Conservation (phyloP, 1,140 invertebrate species). For the Psilanteris sp. region DNA sequence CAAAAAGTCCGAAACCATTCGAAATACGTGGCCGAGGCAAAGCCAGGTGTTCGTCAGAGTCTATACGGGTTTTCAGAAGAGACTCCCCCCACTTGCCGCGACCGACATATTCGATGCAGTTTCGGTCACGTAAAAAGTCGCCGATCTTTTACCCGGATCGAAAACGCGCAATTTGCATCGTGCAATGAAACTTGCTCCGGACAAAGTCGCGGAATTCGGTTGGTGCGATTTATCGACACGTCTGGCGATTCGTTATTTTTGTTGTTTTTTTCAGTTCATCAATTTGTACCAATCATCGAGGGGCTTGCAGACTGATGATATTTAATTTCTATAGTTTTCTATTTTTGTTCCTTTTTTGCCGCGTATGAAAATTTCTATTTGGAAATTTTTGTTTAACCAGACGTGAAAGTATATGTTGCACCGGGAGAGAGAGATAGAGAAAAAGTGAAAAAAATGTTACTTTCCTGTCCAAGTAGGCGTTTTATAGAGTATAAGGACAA, state of each 20-base stretch:
- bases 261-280: too few species aligned
- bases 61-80: not conserved
- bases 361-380: slow-evolving; percentile 20
- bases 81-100: not conserved
- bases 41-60: slow-evolving; percentile 33
- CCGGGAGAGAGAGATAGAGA: not conserved
- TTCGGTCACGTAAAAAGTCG: slow-evolving; percentile 42
- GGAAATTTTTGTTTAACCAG: slow-evolving; percentile 21
- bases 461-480: slow-evolving; percentile 31
- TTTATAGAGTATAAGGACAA: slow-evolving; percentile 2
- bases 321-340: too few species aligned
- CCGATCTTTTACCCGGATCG: slow-evolving; percentile 7
- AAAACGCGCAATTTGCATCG: too few species aligned
- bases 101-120: slow-evolving; percentile 35
- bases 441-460: slow-evolving; percentile 13
- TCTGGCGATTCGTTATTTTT: slow-evolving; percentile 11
- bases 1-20: slow-evolving; percentile 2
- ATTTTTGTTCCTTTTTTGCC: too few species aligned
- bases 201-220: too few species aligned
- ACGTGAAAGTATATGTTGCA: slow-evolving; percentile 31
- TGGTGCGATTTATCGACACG: not conserved
- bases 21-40: slow-evolving; percentile 5
- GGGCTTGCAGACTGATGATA: too few species aligned
- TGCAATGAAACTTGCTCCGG: too few species aligned
- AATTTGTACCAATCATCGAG: not conserved